Conservation (phyloP, 2,888 invertebrate species). For the Amphiduros pacificus region DNA sequence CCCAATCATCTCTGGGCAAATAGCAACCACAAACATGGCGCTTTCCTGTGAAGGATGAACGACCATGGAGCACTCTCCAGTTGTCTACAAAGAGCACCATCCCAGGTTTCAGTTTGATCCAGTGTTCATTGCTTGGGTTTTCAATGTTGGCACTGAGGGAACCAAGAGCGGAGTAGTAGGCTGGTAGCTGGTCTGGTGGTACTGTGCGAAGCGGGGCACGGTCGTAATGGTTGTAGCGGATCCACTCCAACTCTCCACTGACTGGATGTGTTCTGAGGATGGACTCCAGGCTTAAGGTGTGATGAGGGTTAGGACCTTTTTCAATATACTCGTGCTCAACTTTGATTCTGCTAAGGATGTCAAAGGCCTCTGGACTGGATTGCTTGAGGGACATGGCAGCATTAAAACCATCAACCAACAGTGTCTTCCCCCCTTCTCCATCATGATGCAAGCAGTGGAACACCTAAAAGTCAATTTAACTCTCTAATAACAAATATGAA, state of each 20-base stretch:
- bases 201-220: conserved; percentile 68
- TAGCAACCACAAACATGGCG: conserved; percentile 74
- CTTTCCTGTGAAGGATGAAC: conserved; percentile 70
- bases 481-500: too few relatives aligned
- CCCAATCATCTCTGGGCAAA: conserved; percentile 68
- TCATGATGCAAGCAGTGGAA: conserved; percentile 58
- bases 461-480: too few relatives aligned
- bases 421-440: conserved; percentile 72
- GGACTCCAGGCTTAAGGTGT: conserved; percentile 31
- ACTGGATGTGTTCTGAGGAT: conserved; percentile 57
- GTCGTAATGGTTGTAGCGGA: conserved; percentile 76
- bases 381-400: conserved; percentile 67
- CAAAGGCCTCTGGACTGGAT: conserved; percentile 57
- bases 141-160: conserved; percentile 34
- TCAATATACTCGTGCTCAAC: conserved; percentile 1
- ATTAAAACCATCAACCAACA: conserved; percentile 75
- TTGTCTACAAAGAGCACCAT: conserved; percentile 76
- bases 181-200: conserved; percentile 62
- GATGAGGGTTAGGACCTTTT: not conserved
- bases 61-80: conserved; percentile 77
- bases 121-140: conserved; percentile 57
- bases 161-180: conserved; percentile 65
- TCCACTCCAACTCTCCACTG: conserved; percentile 65
- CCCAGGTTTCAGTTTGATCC: conserved; percentile 66
- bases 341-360: conserved; percentile 42